Evolutionary conservation across 92 coral and sea anemone species (phyloP).

Genomic region (Palythoa grandiflora): DNA sequence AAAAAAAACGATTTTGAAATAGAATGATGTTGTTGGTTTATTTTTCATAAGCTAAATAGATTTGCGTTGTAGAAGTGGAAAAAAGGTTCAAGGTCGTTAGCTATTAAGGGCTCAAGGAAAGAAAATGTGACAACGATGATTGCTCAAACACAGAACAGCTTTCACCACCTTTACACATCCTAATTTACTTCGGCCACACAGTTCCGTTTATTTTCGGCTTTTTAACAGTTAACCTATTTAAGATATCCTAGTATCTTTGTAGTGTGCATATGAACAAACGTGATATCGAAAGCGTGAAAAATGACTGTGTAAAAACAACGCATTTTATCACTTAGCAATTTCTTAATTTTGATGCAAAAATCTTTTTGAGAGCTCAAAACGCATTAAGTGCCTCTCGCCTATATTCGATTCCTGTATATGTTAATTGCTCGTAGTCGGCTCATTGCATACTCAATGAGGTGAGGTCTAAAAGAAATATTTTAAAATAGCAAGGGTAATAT

Average conservation of each 20-base stretch:
- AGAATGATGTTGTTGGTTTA: neutral
- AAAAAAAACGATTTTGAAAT: constrained; percentile 17
- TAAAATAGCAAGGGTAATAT: neutral
- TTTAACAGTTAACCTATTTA: neutral
- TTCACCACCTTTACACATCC: constrained; percentile 51
- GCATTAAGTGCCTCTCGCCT: neutral
- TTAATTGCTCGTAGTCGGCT: neutral
- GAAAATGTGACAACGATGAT: neutral
- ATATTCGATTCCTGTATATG: neutral
- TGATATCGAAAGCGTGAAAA: neutral
- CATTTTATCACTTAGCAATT: neutral
- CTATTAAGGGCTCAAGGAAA: constrained; percentile 2
- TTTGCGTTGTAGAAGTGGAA: neutral
- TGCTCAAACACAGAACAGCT: constrained; percentile 13
- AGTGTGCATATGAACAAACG: neutral
- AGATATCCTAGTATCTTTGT: neutral
- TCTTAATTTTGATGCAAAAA: neutral
- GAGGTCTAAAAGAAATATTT: neutral
- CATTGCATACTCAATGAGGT: neutral
- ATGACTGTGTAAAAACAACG: neutral
- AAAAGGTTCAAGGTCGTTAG: neutral
- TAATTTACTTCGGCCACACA: constrained; percentile 39
- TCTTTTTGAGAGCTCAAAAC: neutral
- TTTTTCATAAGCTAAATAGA: neutral
- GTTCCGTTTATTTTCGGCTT: constrained; percentile 32